phyloP scores from a whole-genome alignment of 2,113 vertebrate genomes.

The Pluvianellus socialis region DNA sequence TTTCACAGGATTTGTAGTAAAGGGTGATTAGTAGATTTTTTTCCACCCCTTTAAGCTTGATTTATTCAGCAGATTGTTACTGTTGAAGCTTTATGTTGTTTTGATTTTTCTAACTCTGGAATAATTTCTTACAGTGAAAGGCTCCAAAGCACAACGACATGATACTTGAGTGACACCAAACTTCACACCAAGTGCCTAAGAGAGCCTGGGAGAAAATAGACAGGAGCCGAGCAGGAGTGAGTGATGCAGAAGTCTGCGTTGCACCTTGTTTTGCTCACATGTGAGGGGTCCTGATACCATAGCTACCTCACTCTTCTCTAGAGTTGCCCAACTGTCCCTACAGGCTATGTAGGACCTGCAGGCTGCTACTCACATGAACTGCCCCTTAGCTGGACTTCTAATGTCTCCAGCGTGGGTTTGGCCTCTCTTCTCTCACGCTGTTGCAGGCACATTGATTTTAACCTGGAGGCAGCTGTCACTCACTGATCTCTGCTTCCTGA shows the following conservation, averaged over 20 bases:
- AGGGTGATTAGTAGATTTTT: not conserved
- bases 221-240: not conserved
- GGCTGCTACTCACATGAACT: not conserved
- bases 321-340: not conserved
- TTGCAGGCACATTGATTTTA: not conserved
- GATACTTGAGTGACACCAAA: not conserved
- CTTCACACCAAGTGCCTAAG: not conserved
- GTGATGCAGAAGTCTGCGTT: not conserved
- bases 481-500: not conserved
- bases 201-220: not conserved
- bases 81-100: not conserved
- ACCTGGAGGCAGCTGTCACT: not conserved
- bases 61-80: not conserved
- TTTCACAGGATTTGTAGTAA: not conserved
- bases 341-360: rapidly evolving
- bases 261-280: not conserved
- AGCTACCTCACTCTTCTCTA: not conserved
- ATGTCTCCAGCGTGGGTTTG: not conserved
- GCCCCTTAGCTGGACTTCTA: not conserved
- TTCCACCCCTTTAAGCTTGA: not conserved
- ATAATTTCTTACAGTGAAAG: not conserved
- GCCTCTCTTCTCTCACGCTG: not conserved
- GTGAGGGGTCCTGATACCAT: not conserved
- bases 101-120: not conserved
- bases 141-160: not conserved